Evolutionary conservation across 2,113 vertebrate species (phyloP).

Genomic region (Semicossyphus pulcher): DNA sequence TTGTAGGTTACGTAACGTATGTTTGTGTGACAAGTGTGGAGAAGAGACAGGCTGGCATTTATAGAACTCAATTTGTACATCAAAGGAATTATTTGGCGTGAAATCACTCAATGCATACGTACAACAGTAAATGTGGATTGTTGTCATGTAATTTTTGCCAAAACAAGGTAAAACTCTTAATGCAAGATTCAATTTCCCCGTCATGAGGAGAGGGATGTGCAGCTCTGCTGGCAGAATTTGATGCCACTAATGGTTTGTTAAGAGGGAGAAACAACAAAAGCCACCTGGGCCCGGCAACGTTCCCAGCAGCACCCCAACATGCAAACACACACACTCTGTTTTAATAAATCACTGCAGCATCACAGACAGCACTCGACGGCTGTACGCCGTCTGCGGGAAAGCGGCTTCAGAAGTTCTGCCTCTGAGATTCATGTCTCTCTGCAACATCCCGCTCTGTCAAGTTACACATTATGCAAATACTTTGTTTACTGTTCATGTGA

Average conservation of each 20-base stretch:
- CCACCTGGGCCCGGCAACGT: conserved; percentile 48
- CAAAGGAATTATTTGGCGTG: no score
- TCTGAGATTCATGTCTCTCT: conserved; percentile 66
- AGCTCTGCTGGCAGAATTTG: conserved; percentile 65
- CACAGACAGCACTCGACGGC: conserved; percentile 44
- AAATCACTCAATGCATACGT: no score
- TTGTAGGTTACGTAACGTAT: no score
- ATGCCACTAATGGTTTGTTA: conserved; percentile 71
- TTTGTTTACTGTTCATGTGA: conserved; percentile 77
- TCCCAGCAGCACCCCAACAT: conserved; percentile 53
- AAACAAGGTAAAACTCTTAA: conserved; percentile 63
- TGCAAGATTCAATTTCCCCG: conserved; percentile 71
- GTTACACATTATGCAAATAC: conserved; percentile 77
- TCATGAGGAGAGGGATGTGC: conserved; percentile 57
- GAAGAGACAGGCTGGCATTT: no score
- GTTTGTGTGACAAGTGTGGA: no score
- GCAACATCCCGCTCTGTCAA: conserved; percentile 71
- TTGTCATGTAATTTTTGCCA: conserved; percentile 63
- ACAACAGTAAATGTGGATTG: no score
- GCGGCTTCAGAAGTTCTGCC: conserved; percentile 65
- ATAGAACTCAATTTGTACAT: no score
- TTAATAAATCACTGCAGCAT: conserved; percentile 71
- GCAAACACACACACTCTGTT: conserved; percentile 54
- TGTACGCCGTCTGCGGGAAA: conserved; percentile 36
- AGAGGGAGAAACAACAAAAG: conserved; percentile 55